phyloP scores from a whole-genome alignment of 2,888 invertebrate genomes.

The Camptogramma bilineatum region DNA sequence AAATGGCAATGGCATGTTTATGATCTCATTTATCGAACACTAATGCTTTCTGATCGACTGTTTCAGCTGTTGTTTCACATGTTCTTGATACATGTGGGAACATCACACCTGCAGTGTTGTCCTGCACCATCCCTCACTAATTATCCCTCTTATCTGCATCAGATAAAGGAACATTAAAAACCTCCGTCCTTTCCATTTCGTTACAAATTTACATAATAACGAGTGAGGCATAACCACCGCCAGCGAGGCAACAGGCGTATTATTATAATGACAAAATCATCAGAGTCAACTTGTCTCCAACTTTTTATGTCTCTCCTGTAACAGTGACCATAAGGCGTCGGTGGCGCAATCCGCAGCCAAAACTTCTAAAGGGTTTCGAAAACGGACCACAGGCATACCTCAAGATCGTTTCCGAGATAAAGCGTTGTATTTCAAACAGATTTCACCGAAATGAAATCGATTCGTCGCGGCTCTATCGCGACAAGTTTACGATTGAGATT shows the following conservation, averaged over 20 bases:
- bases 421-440: slow-evolving; percentile 52
- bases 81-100: slow-evolving; percentile 62
- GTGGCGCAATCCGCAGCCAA: slow-evolving; percentile 44
- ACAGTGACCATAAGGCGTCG: slow-evolving; percentile 50
- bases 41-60: slow-evolving; percentile 13
- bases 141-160: slow-evolving; percentile 79
- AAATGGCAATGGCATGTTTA: slow-evolving; percentile 30
- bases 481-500: slow-evolving; percentile 41
- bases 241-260: slow-evolving; percentile 67
- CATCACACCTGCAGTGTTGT: slow-evolving; percentile 66
- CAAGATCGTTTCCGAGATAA: slow-evolving; percentile 56
- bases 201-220: slow-evolving; percentile 82
- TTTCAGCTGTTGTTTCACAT: slow-evolving; percentile 21
- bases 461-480: slow-evolving; percentile 44
- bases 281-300: slow-evolving; percentile 58
- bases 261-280: slow-evolving; percentile 69
- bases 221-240: slow-evolving; percentile 78
- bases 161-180: slow-evolving; percentile 71
- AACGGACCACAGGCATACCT: slow-evolving; percentile 46
- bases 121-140: slow-evolving; percentile 71
- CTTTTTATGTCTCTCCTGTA: slow-evolving; percentile 57
- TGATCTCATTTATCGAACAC: slow-evolving; percentile 14
- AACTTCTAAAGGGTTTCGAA: slow-evolving; percentile 40
- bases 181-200: slow-evolving; percentile 74
- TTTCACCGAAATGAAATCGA: slow-evolving; percentile 48